These are phyloP conservation scores for Fistularia tabacaria DNA, from an alignment of 2,797 vertebrate species.

Conservation along the genomic window DNA sequence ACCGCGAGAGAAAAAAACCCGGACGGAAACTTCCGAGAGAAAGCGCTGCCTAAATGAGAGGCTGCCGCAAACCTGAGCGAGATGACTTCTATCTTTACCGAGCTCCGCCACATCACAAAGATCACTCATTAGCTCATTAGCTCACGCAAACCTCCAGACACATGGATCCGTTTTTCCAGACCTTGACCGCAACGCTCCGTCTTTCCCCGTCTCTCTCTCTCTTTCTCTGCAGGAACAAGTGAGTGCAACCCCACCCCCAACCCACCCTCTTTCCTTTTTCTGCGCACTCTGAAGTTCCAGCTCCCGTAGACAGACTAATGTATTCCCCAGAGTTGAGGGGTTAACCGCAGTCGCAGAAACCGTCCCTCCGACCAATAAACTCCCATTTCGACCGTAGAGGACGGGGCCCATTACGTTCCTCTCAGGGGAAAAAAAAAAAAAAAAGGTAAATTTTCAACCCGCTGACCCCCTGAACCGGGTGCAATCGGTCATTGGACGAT, in stretches of 20 bases:
- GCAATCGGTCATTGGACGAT: slow-evolving; percentile 37
- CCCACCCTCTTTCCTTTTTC: slow-evolving; percentile 21
- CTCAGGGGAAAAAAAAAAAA: slow-evolving; percentile 27
- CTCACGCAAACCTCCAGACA: slow-evolving; percentile 48
- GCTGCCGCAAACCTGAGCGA: slow-evolving; percentile 10
- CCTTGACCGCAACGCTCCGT: slow-evolving; percentile 52
- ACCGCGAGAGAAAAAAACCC: neutral
- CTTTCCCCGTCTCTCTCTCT: neutral
- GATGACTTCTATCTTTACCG: slow-evolving; percentile 24
- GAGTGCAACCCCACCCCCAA: slow-evolving; percentile 34
- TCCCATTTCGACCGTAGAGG: slow-evolving; percentile 42
- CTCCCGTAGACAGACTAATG: slow-evolving; percentile 71
- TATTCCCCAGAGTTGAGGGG: slow-evolving; percentile 68
- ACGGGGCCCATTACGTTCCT: slow-evolving; percentile 9
- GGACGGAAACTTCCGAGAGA: slow-evolving; percentile 21
- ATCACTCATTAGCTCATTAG: slow-evolving; percentile 46
- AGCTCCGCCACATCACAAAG: slow-evolving; percentile 32
- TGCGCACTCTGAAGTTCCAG: slow-evolving; percentile 63
- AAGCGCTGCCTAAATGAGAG: slow-evolving; percentile 14
- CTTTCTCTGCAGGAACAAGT: slow-evolving; percentile 45
- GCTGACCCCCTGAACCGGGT: slow-evolving; percentile 17
- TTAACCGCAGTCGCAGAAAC: slow-evolving; percentile 55
- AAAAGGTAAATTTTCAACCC: slow-evolving; percentile 22
- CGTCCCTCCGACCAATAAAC: slow-evolving; percentile 57
- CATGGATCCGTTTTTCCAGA: slow-evolving; percentile 56